Base-by-base conservation (phyloP, 2,888 invertebrate genomes). In the Willowsia nigromaculata region DNA sequence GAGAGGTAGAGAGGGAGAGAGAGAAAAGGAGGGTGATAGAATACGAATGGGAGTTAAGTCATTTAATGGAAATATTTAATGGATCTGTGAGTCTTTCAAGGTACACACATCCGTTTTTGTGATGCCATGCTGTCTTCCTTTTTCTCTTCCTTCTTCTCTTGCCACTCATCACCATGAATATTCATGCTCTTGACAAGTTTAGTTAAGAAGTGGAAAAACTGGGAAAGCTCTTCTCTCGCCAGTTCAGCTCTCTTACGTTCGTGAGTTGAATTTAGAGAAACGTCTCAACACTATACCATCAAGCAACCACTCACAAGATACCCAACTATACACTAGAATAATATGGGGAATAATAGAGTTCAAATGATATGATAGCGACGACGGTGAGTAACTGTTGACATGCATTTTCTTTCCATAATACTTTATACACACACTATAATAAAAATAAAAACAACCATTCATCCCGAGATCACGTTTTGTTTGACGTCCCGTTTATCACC, bases 41-140 rank as follows among this genome's bases (percentile, higher is more conserved):
- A 84, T 89, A 84, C 76, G 83, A 89, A 89, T 84, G 78, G 80
- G 88, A 89, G 84, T 89, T 89, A 89, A 89, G 88, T 89, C 88
- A 89, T 89, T 89, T 89, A 89, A 88, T 88, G 88, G 88, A 88
- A 88, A 88, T 88, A 88, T 88, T 88, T 88, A 88, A 89, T 89
- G 88, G 88, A 88, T 88, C 78, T 78, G 30, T 83, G 76, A 76
- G 74, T 81, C 74, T 82, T 74, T 76, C 71, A 78, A 68, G 78
- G 88, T 82, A 82, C 56, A 65, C 84, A 65, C 83, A 83, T 88
- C 83, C 88, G 88, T 71, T 59, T 40, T 82, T 37, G 62, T 59
- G 59, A 62, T 82, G 27, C 56, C 62, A 56, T 65, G 43, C 81
- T 62, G 50, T 68, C 33, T 65, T 27, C n/a, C 65, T 78, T 53